Evolutionary conservation across 2,113 vertebrate species (phyloP), one percentile per base, ranked within the genome.

Genomic region (Pycnonotus jocosus): DNA sequence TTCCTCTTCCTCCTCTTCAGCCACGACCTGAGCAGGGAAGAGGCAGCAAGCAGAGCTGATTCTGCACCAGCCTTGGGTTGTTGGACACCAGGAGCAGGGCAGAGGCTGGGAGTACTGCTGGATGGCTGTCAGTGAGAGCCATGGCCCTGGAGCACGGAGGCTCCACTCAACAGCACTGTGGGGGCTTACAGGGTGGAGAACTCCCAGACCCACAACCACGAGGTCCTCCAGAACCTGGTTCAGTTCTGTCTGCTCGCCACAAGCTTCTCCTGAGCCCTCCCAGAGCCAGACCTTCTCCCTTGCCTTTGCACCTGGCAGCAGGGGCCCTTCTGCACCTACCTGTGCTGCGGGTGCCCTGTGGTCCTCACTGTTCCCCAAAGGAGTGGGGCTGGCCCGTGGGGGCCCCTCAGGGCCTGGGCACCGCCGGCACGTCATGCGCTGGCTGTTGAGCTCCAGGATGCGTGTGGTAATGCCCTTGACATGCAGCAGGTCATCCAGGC

Each of bases 391-490:
- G 38, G 15, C 58, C 53, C 16, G 48, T 0, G 23, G 35, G 11
- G 48, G 48, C 11, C 84, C 89, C 38, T 92, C 86, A 0, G 62
- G 58, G 81, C 79, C 57, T 0, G 82, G 76, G 48, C 56, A 33
- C 31, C 53, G 51, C 30, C 73, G 66, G 84, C 97, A 97, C 4
- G 40, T 90, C 70, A 97, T 84, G 9, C 96, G 94, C 68, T 93
- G 95, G 14, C 96, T 91, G 82, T 97, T 97, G 31, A 97, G 96
- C 78, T 96, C 95, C 90, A 97, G 45, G 89, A 93, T 96, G 56
- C 97, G 97, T 2, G 86, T 88, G 16, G 97, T 97, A 72, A 97
- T 91, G 81, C 97, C 97, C 73, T 97, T 97, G 86, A 97, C 97
- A 0, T 79, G 95, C 24, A 97, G 95, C 23, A 97, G 95, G 17